Evolutionary conservation across 2,888 invertebrate species (phyloP), one percentile per base, ranked within the genome.

Genomic region (Crepidodera aurea): DNA sequence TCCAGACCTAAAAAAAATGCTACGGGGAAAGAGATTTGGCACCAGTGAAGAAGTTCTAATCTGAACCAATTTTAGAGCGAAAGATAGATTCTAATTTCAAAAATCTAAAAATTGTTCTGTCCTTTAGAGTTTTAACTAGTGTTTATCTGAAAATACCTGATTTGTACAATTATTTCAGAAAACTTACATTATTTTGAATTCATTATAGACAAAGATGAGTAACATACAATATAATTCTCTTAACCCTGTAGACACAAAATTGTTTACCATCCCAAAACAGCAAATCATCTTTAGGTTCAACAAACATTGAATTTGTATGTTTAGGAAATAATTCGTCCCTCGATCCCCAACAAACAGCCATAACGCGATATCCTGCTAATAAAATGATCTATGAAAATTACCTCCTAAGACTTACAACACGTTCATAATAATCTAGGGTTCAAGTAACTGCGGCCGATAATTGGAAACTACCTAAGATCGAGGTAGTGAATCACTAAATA

Each of bases 381-480:
- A 42, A 44, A 56, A 61, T 63, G 55, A 63, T 63, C 55, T 63
- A 63, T 59, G 59, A 50, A 55, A 51, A 59, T 59, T 50, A 54
- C 56, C 51, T 25, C 34, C 18, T 32, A 56, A 56, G 51, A 39
- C 54, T 18, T 55, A 51, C 32, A 37, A 58, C 60, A 53, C 54
- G 57, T 58, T 61, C 61, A 37, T 60, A 56, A 54, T 61, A 64
- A 64, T 64, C 61, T 58, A 44, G 57, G 64, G 60, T 57, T 58
- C 42, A 60, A 54, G 51, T 44, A 59, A 58, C 51, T 54, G 55
- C 58, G 50, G 22, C 59, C 59, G 60, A 65, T 65, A 66, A 66
- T 66, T 64, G 66, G 64, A 64, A 66, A 66, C 59, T 56, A 61
- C 61, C 55, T 39, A 56, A 51, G 51, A 46, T 40, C 27, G 40